Conservation (phyloP, 2,888 invertebrate species). For the Cheilosia scutellata region DNA sequence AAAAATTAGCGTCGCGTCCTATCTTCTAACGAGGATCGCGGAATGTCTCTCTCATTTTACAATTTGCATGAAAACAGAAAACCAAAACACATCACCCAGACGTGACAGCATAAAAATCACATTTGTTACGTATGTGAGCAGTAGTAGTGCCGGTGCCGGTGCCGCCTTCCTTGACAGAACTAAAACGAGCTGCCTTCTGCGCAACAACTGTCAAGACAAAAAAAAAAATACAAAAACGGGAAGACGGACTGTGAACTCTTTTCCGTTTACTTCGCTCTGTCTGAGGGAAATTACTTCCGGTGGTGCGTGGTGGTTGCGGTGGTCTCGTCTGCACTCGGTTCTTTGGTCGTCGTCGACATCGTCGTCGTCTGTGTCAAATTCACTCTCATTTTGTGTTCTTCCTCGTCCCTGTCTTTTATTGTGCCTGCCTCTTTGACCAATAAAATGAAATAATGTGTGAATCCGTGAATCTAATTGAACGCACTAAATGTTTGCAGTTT, state of each 20-base stretch:
- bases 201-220: constrained; percentile 38
- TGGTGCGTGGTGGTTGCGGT: constrained; percentile 17
- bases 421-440: constrained; percentile 44
- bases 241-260: constrained; percentile 52
- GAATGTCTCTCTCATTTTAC: constrained; percentile 16
- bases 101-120: constrained; percentile 59
- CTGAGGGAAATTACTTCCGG: constrained; percentile 71
- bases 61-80: constrained; percentile 41
- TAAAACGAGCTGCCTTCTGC: constrained; percentile 8
- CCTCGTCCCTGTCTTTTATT: background rate
- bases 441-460: constrained; percentile 72
- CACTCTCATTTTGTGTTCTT: constrained; percentile 36
- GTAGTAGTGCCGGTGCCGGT: constrained; percentile 8
- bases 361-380: constrained; percentile 44
- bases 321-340: constrained; percentile 21
- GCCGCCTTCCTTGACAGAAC: constrained; percentile 49
- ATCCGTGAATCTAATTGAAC: constrained; percentile 73
- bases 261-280: constrained; percentile 57
- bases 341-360: constrained; percentile 19
- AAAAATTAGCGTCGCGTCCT: constrained; percentile 39
- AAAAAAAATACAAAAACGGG: background rate
- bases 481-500: constrained; percentile 60
- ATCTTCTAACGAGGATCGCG: constrained; percentile 48
- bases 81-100: constrained; percentile 19
- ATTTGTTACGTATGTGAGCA: constrained; percentile 60